Base-by-base conservation (phyloP, 2,888 invertebrate genomes). In the Yponomeuta plumbellus region DNA sequence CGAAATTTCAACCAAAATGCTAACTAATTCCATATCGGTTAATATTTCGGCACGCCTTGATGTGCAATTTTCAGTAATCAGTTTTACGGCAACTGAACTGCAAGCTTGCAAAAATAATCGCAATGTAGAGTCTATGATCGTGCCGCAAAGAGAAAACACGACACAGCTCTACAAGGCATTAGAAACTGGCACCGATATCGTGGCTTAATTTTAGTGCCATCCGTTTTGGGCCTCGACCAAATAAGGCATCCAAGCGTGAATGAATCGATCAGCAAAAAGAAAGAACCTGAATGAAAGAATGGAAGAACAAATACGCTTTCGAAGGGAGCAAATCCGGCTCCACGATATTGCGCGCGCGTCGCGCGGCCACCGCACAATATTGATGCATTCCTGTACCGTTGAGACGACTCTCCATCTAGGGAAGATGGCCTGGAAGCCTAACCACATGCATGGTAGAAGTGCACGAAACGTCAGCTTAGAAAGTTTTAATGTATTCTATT, bases 391-490 rank as follows among this genome's bases (percentile, higher is more conserved):
- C 83, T 75, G 73, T 67, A 69, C 61, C 74, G 72, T 70, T 80
- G 70, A 77, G 80, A 79, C 83, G 69, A 76, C 77, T 84, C 78
- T 80, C 87, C 87, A 77, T 88, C 75, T 85, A 87, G 72, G 87
- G 87, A 76, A 81, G 74, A 52, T 52, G 44, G 44, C 44, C 44
- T 52, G 44, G 44, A 52, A 52, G 44, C 44, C 44, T 52, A 52
- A 52, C 44, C 44, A 17, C 44, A 52, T 52, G 17, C 17, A 52
- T 52, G 17, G 17, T 52, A 52, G 44, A 17, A 17, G 2, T 13
- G 44, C 17, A 52, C 44, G 17, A 52, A 52, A 52, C 17, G 44
- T 52, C 44, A 13, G 44, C 17, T 52, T 17, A 17, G 17, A 13
- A 44, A 44, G 17, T 17, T 17, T 34, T 34, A 34, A 34, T n/a